Conservation (phyloP, 2,888 invertebrate genomes). For the Marronus borbonicus region DNA sequence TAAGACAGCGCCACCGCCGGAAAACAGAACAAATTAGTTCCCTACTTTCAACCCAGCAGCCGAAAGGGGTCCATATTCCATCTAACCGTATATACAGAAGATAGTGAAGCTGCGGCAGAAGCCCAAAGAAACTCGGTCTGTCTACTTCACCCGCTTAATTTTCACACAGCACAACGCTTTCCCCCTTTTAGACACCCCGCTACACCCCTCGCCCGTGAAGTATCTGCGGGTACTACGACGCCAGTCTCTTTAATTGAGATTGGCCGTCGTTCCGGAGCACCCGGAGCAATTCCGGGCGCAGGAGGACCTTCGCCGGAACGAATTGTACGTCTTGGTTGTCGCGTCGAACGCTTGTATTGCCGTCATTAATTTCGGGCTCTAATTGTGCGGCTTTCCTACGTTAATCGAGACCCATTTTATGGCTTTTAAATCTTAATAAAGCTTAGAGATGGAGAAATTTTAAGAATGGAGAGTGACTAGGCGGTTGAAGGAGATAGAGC, state of each 20-base stretch:
- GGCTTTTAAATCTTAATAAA: constrained; percentile 39
- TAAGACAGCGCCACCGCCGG: too few species aligned
- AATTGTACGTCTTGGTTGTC: constrained; percentile 1
- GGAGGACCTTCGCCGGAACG: constrained; percentile 16
- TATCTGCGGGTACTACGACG: constrained; percentile 4
- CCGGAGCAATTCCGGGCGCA: constrained; percentile 1
- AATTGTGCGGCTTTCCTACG: constrained; percentile 34
- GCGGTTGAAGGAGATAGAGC: too few species aligned
- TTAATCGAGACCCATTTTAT: constrained; percentile 33
- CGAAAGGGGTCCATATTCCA: too few species aligned
- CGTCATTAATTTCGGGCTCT: constrained; percentile 24
- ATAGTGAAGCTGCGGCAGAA: too few species aligned
- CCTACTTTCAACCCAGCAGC: too few species aligned
- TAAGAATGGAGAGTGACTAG: constrained; percentile 1
- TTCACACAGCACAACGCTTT: neutral
- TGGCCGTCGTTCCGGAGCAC: constrained; percentile 23
- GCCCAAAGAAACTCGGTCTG: too few species aligned
- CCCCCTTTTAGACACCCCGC: neutral
- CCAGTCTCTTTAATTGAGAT: constrained; percentile 34
- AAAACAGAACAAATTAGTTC: too few species aligned
- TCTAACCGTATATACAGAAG: too few species aligned
- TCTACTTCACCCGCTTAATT: neutral
- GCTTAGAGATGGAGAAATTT: constrained; percentile 28
- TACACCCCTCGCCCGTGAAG: neutral
- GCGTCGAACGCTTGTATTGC: constrained; percentile 26